These are phyloP conservation scores for Carassius carassius DNA, from an alignment of 2,113 vertebrate genomes.

Conservation along the genomic window DNA sequence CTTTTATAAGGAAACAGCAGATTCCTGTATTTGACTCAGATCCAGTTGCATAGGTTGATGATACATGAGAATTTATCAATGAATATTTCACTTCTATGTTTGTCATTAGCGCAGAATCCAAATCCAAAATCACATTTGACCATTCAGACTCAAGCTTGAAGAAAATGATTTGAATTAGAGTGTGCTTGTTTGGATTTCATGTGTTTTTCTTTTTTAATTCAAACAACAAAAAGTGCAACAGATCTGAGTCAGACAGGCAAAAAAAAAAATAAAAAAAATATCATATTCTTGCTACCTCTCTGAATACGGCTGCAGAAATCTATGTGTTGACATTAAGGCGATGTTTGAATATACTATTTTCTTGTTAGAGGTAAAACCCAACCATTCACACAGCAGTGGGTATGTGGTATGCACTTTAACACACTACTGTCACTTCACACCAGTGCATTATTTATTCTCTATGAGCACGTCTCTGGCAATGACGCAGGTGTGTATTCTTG, in stretches of 20 bases:
- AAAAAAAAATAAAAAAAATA: no score
- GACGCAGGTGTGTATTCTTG: slow-evolving; percentile 36
- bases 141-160: no score
- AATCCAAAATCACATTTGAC: neutral
- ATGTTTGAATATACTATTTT: neutral
- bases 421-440: slow-evolving; percentile 54
- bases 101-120: neutral
- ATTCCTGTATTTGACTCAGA: neutral
- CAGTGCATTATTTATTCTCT: slow-evolving; percentile 50
- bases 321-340: slow-evolving; percentile 6
- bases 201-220: neutral
- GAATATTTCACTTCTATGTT: neutral
- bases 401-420: slow-evolving; percentile 41
- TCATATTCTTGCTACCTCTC: neutral
- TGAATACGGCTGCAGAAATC: neutral
- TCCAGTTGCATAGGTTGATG: neutral
- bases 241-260: neutral
- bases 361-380: slow-evolving; percentile 30
- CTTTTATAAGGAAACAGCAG: no score
- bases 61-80: no score
- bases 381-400: slow-evolving; percentile 26
- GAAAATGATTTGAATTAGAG: neutral
- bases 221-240: neutral
- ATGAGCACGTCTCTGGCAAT: slow-evolving; percentile 50
- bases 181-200: neutral